Percentiles rank a stretch among this genome's conserved stretches.
Evolutionary conservation across 2,797 vertebrate species (phyloP).

Genomic region (Cryptoblepharus egeriae): DNA sequence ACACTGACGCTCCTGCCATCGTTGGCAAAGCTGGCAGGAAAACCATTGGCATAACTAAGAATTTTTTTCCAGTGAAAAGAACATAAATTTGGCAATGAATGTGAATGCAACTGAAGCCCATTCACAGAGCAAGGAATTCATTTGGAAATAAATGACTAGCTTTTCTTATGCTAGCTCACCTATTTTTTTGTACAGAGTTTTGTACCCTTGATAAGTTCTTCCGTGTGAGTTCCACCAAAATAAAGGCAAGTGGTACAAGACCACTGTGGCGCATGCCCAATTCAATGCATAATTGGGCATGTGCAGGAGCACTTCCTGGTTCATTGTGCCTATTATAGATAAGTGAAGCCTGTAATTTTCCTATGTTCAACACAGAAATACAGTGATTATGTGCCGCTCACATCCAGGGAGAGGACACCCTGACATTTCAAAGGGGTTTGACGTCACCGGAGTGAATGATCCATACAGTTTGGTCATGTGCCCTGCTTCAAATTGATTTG

Average conservation of each 20-base stretch:
- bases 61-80: too few species aligned
- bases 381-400: neutral
- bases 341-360: conserved; percentile 1
- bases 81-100: too few species aligned
- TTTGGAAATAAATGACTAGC: neutral
- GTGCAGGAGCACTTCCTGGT: neutral
- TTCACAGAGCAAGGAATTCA: too few species aligned
- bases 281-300: neutral
- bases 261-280: neutral
- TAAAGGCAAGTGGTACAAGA: neutral
- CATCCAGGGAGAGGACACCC: neutral
- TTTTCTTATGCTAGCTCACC: neutral
- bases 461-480: conserved; percentile 2
- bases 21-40: too few species aligned
- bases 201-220: neutral
- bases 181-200: neutral
- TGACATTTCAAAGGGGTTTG: conserved; percentile 17
- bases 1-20: too few species aligned
- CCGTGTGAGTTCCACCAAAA: neutral
- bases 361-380: conserved; percentile 4
- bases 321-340: neutral
- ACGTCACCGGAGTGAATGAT: conserved; percentile 23
- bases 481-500: conserved; percentile 9
- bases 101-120: too few species aligned
- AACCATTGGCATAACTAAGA: too few species aligned